Evolutionary conservation across 2,113 vertebrate species (phyloP), one percentile per base, ranked within the genome.

Genomic region (Oncorhynchus keta): DNA sequence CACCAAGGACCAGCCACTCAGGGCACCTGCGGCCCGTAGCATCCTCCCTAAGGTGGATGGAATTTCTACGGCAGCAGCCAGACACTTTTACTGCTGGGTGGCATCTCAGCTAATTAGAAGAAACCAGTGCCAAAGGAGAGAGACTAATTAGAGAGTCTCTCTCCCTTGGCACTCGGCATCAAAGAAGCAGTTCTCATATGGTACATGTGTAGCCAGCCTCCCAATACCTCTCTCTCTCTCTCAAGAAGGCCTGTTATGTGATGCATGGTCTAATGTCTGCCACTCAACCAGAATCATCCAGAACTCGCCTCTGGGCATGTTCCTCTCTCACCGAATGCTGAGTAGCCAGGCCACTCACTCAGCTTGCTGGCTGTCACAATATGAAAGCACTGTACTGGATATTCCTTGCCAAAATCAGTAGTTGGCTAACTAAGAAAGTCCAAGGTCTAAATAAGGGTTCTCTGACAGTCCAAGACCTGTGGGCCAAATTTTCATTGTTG

Each of bases 41-140:
- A 16, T 45, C 30, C 30, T 11, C 67, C 32, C 65, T 32, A 6
- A 59, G n/a, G 20, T 3, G 48, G 28, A 62, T 39, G 79, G 83
- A 89, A 87, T 78, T 80, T 70, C 84, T 83, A 78, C 64, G 72
- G 73, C 20, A 48, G 80, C 82, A 39, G 79, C 81, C 86, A 89
- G 84, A 89, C 87, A 89, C 84, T 89, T 88, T 91, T 88, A 91
- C 79, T 83, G 82, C 83, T 62, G 16, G 39, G 8, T 39, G 39
- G 79, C 79, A 72, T 87, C 83, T 87, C 80, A 51, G 28, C 35
- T 84, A 89, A 91, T 92, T 88, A 90, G 70, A 75, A 84, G 79
- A 75, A 87, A 78, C 24, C 30, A 48, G 69, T 30, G 4, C 71
- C 24, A 35, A 35, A 35, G 35, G 6, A 35, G 6, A 35, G 35